Percentiles rank a stretch among this genome's conserved stretches.
phyloP scores from a whole-genome alignment of 2,113 vertebrate genomes.

The Corapipo altera region DNA sequence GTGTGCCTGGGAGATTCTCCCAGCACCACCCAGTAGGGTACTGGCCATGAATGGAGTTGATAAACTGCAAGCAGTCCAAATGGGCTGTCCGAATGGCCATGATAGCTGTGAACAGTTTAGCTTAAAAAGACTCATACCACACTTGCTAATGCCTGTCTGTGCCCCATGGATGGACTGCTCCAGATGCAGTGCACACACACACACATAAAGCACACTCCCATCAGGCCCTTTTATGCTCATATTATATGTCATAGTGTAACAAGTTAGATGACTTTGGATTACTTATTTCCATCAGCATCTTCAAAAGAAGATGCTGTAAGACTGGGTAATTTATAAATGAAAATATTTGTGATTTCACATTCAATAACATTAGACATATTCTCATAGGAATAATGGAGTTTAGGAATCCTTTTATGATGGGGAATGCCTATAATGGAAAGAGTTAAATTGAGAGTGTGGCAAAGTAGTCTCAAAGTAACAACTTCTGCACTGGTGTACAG shows the following conservation, averaged over 20 bases:
- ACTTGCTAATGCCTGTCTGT: neutral
- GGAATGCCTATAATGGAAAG: neutral
- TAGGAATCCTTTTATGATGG: neutral
- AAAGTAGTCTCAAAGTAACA: neutral
- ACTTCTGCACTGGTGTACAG: neutral
- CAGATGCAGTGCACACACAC: neutral
- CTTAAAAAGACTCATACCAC: neutral
- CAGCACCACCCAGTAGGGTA: neutral
- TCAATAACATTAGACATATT: neutral
- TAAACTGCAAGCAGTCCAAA: neutral
- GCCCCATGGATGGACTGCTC: neutral
- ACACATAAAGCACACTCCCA: neutral
- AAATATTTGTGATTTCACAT: neutral
- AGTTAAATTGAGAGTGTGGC: neutral
- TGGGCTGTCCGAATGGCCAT: neutral
- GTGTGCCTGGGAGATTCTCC: neutral
- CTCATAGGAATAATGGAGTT: neutral
- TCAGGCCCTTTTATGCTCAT: neutral
- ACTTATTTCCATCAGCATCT: neutral
- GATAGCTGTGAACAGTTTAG: neutral
- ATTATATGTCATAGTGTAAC: neutral
- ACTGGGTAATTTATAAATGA: neutral
- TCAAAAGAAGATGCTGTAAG: neutral
- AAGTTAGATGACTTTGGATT: neutral
- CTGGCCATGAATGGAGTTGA: neutral